A percentile compares a stretch with the other conserved stretches of the same genome.
phyloP scores from a whole-genome alignment of 2,888 invertebrate species.

The Pollenia labialis region DNA sequence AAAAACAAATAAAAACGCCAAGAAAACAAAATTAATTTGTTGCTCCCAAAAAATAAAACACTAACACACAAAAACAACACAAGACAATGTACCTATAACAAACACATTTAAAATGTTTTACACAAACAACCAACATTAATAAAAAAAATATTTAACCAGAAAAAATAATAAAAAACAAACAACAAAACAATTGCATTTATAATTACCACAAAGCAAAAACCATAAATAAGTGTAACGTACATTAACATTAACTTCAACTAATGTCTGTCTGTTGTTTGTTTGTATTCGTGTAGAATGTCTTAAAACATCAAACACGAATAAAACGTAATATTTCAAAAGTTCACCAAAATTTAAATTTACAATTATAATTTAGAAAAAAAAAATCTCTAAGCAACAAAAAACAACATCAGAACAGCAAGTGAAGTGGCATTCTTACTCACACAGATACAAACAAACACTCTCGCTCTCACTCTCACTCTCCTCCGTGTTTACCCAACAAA shows the following conservation, averaged over 20 bases:
- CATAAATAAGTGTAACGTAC: background rate
- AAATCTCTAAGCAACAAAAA: slow-evolving; percentile 4
- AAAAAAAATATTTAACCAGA: slow-evolving; percentile 24
- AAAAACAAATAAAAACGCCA: background rate
- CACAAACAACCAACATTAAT: slow-evolving; percentile 20
- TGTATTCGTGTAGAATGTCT: background rate
- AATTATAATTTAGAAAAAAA: slow-evolving; percentile 32
- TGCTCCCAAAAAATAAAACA: slow-evolving; percentile 1
- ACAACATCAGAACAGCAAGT: slow-evolving; percentile 13
- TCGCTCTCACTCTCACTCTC: no score
- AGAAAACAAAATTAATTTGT: slow-evolving; percentile 48
- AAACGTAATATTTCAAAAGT: slow-evolving; percentile 67
- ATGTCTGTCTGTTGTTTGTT: slow-evolving; percentile 1
- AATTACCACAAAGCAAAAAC: slow-evolving; percentile 36
- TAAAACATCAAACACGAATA: slow-evolving; percentile 45
- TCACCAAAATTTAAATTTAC: slow-evolving; percentile 40
- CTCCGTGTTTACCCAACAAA: no score
- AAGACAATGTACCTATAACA: slow-evolving; percentile 7
- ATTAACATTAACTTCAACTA: background rate
- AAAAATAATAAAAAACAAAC: slow-evolving; percentile 1
- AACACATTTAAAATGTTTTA: slow-evolving; percentile 34
- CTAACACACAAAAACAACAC: background rate
- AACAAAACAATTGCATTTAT: slow-evolving; percentile 46
- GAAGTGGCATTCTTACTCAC: background rate
- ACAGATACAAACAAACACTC: background rate